These are phyloP conservation scores for Coreoperca whiteheadi DNA, from an alignment of 2,113 vertebrate species.

Conservation along the genomic window DNA sequence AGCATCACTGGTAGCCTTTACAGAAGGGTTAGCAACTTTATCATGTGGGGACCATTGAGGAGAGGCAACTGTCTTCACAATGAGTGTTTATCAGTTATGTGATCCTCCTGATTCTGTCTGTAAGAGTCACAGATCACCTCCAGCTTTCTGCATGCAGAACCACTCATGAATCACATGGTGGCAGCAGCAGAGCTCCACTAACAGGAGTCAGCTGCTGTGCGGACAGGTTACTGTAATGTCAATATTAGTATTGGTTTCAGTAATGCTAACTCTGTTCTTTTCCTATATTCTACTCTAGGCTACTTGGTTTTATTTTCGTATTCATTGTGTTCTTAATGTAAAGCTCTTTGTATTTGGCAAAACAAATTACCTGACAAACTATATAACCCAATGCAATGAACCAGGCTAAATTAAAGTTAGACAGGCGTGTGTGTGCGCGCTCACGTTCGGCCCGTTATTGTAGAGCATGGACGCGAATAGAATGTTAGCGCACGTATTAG, in stretches of 20 bases:
- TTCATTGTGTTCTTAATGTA: neutral
- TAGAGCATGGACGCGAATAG: neutral
- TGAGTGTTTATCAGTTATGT: neutral
- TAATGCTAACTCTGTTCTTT: neutral
- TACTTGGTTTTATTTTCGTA: neutral
- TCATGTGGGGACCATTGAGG: neutral
- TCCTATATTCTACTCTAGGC: neutral
- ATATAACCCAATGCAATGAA: too few species aligned
- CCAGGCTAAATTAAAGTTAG: neutral
- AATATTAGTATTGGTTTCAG: neutral
- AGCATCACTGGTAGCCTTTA: neutral
- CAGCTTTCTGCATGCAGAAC: neutral
- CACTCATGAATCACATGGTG: conserved; percentile 51
- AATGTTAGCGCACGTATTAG: neutral
- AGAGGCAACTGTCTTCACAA: neutral
- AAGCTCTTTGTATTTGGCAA: neutral
- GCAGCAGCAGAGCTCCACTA: conserved; percentile 35
- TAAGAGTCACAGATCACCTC: neutral
- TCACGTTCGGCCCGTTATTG: too few species aligned
- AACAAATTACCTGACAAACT: too few species aligned
- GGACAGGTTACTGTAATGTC: neutral
- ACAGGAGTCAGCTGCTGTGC: neutral
- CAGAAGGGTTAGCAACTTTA: neutral
- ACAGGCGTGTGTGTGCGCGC: neutral
- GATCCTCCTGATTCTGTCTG: neutral